Evolutionary conservation across 2,113 vertebrate genomes (phyloP).

Genomic region (Rafetus swinhoei): DNA sequence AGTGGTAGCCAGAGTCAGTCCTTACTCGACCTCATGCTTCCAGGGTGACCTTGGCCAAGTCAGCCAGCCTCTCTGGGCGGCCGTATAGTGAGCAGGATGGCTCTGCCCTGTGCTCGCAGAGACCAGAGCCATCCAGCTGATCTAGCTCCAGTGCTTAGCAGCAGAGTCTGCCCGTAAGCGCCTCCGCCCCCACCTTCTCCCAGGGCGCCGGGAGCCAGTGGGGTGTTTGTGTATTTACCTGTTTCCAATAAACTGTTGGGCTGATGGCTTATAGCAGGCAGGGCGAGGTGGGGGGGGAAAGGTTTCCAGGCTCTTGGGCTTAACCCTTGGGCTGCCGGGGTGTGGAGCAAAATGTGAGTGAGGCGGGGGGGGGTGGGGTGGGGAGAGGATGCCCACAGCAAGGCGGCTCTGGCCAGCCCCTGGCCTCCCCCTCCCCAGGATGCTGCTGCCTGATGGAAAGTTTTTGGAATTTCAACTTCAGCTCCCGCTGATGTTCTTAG

Average conservation of each 20-base stretch:
- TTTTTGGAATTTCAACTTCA: constrained; percentile 19
- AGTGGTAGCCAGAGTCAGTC: neutral
- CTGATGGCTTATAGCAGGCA: neutral
- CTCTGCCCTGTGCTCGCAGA: neutral
- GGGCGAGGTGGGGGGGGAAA: neutral
- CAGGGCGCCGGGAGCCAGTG: neutral
- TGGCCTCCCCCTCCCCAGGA: neutral
- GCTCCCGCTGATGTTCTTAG: neutral
- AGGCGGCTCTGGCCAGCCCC: neutral
- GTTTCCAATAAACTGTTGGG: neutral
- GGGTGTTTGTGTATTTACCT: neutral
- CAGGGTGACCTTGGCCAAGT: neutral
- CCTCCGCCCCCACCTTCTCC: neutral
- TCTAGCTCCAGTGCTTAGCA: no score
- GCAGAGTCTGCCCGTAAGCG: neutral
- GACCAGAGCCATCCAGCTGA: neutral
- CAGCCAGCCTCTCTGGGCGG: neutral
- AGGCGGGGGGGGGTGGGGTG: neutral
- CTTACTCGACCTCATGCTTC: neutral
- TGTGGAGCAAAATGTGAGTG: neutral
- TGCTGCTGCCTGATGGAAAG: constrained; percentile 28
- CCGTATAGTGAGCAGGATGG: neutral
- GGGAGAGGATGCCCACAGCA: no score
- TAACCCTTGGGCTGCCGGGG: neutral
- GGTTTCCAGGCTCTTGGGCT: neutral